A percentile compares a stretch with the other conserved stretches of the same genome.
phyloP scores from a whole-genome alignment of 2,888 invertebrate genomes.

The Parapristionchus giblindavisi region DNA sequence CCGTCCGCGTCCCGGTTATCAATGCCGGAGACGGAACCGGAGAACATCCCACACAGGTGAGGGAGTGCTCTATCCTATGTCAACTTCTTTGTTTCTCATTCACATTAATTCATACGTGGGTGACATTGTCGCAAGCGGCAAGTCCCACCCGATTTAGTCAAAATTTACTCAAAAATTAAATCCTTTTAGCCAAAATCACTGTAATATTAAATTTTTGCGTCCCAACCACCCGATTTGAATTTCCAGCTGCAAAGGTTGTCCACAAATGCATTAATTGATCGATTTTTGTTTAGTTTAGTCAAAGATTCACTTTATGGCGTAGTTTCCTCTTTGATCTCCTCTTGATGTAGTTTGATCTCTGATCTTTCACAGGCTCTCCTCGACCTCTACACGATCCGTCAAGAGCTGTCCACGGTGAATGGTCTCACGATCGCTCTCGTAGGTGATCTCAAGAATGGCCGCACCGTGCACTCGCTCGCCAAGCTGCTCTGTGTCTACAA shows the following conservation, averaged over 20 bases:
- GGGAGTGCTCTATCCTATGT: neutral
- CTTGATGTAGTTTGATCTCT: too few relatives aligned
- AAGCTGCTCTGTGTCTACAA: conserved; percentile 80
- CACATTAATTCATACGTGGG: neutral
- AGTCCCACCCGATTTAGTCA: too few relatives aligned
- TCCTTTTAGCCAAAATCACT: neutral
- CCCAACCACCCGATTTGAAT: too few relatives aligned
- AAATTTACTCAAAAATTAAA: too few relatives aligned
- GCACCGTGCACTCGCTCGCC: conserved; percentile 96
- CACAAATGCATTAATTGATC: too few relatives aligned
- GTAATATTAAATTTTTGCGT: neutral
- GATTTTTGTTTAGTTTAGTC: too few relatives aligned
- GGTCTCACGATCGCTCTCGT: conserved; percentile 96
- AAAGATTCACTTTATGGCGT: too few relatives aligned
- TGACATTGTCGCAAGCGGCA: too few relatives aligned
- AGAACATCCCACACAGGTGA: conserved; percentile 89
- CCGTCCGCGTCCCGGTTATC: conserved; percentile 75
- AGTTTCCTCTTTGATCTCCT: too few relatives aligned
- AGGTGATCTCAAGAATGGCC: conserved; percentile 95
- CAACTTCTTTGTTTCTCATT: neutral
- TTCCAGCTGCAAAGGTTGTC: too few relatives aligned
- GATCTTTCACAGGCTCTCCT: conserved; percentile 82
- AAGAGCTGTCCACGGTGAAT: conserved; percentile 98
- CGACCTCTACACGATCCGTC: conserved; percentile 96
- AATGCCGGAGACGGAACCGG: conserved; percentile 98